Base-by-base conservation (phyloP, 2,797 vertebrate genomes). In the Agapornis canus region DNA sequence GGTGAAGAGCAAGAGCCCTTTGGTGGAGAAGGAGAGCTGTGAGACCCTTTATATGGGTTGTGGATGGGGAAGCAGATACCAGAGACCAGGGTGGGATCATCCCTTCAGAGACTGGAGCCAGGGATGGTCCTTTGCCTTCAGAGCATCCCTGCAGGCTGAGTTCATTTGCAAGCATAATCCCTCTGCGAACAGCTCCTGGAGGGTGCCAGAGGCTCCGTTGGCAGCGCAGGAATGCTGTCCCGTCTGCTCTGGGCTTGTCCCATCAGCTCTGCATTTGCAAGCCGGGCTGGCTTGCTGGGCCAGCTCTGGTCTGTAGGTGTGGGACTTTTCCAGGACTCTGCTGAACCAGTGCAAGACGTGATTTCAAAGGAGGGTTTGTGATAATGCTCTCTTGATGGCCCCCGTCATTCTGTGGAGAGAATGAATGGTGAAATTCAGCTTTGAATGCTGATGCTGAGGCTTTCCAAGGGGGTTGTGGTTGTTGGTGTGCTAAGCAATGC, bases 241-340 rank as follows among this genome's bases (percentile, higher is more conserved):
- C 0, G 13, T 87, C 87, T 94, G 72, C 93, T 86, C 72, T 35
- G 72, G 80, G 82, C 91, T 94, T 92, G 89, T 94, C 82, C 87
- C 68, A 51, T 92, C 95, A 94, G 82, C 82, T 91, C 76, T 5
- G 7, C 69, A 86, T 95, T 95, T 96, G 95, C 94, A 96, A 85
- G 37, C 87, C 26, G 75, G 92, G 79, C 79, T 42, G 65, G 56
- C 96, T 75, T 35, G 94, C 91, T 75, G 65, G 94, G 82, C 96
- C 82, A 92, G 93, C 92, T 92, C 76, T 7, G 66, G 82, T 47
- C 71, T 87, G 93, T 68, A 84, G 92, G 86, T 89, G 93, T 94
- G 95, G 5, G 49, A 17, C 42, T 56, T 12, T n/a, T 59, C 18
- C 51, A 94, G 60, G 65, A 52, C 54, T 22, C 61, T 45, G 17